Conservation (phyloP, 2,888 invertebrate species). For the Dryocosmus kuriphilus region DNA sequence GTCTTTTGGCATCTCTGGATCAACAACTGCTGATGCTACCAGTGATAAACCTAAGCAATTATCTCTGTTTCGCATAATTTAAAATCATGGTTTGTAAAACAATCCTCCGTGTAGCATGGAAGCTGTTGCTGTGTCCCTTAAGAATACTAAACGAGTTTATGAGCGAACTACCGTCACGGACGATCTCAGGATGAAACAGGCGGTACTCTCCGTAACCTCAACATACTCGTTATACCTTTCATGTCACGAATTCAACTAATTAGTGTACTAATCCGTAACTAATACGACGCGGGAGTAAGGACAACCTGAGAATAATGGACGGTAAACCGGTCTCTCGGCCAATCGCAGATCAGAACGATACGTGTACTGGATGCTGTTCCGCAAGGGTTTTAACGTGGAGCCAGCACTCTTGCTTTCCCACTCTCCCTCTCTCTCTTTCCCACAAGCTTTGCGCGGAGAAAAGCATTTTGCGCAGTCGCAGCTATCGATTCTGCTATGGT, state of each 20-base stretch:
- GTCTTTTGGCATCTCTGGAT: neutral
- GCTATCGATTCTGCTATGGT: slow-evolving; percentile 72
- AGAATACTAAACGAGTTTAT: slow-evolving; percentile 8
- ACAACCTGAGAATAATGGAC: slow-evolving; percentile 53
- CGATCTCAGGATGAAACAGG: neutral
- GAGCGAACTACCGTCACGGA: slow-evolving; percentile 1
- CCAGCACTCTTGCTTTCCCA: slow-evolving; percentile 59
- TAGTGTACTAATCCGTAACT: slow-evolving; percentile 38
- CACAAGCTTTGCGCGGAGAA: slow-evolving; percentile 40
- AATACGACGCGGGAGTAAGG: slow-evolving; percentile 25
- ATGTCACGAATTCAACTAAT: slow-evolving; percentile 38
- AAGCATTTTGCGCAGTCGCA: slow-evolving; percentile 71
- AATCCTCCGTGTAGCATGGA: neutral
- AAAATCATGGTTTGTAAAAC: neutral
- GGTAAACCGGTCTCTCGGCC: slow-evolving; percentile 64
- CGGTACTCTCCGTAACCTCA: neutral
- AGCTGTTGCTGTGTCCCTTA: neutral
- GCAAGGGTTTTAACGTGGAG: slow-evolving; percentile 75
- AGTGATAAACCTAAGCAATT: neutral
- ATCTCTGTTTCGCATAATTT: neutral
- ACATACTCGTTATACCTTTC: slow-evolving; percentile 1
- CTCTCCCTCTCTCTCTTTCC: slow-evolving; percentile 31
- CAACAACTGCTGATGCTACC: neutral
- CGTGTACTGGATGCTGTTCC: slow-evolving; percentile 74
- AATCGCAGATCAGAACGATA: slow-evolving; percentile 64